These are phyloP conservation scores for Labroides dimidiatus DNA, from an alignment of 2,797 vertebrate genomes.

Conservation along the genomic window DNA sequence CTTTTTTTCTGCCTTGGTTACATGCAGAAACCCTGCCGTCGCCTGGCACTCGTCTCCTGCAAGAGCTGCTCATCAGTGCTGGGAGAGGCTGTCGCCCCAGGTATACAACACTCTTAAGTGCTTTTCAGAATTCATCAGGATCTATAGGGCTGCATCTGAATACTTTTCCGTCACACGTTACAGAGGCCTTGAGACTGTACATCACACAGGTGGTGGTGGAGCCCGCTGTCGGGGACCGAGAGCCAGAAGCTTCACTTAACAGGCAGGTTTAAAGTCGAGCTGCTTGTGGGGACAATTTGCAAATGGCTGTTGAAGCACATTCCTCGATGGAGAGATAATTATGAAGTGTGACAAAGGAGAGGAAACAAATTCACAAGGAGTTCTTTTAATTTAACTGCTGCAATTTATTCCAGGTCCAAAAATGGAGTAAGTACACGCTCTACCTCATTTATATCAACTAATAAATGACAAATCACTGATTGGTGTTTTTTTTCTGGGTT, in stretches of 20 bases:
- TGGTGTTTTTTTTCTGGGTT: conserved; percentile 19
- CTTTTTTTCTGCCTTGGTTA: conserved; percentile 62
- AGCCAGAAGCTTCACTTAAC: conserved; percentile 51
- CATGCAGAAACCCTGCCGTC: conserved; percentile 85
- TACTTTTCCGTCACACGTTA: conserved; percentile 22
- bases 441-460: conserved; percentile 14
- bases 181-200: conserved; percentile 85
- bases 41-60: conserved; percentile 87
- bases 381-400: conserved; percentile 5
- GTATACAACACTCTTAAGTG: conserved; percentile 66
- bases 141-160: neutral
- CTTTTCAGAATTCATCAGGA: conserved; percentile 1
- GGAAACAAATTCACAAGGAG: neutral
- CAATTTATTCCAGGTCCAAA: neutral
- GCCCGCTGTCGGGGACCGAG: conserved; percentile 60
- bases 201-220: conserved; percentile 85
- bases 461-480: conserved; percentile 10
- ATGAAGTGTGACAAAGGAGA: neutral
- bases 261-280: conserved; percentile 67
- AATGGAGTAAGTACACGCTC: conserved; percentile 11
- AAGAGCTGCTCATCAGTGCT: conserved; percentile 88
- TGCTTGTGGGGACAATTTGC: neutral
- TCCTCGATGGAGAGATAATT: neutral
- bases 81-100: conserved; percentile 90
- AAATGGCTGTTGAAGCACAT: neutral